Conservation (phyloP, 2,888 invertebrate species). For the Rotaria sp. region DNA sequence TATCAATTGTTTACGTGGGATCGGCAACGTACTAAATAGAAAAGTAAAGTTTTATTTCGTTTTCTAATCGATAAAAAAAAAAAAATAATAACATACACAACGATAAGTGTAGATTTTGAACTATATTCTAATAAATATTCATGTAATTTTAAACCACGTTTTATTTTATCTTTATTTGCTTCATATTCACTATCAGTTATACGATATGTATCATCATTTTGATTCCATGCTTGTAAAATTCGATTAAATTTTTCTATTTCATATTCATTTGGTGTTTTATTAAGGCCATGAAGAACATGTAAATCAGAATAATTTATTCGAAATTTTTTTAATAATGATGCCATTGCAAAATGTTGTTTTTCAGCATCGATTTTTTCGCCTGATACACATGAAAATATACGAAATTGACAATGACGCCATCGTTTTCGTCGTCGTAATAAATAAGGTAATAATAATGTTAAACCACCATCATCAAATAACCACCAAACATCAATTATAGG, state of each 20-base stretch:
- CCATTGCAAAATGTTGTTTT: constrained; percentile 62
- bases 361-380: not conserved
- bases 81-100: constrained; percentile 72
- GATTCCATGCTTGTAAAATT: constrained; percentile 3
- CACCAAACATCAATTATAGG: constrained; percentile 75
- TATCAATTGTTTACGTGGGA: constrained; percentile 33
- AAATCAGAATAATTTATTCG: constrained; percentile 73
- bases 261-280: not conserved
- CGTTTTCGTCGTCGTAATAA: constrained; percentile 70
- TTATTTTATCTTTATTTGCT: constrained; percentile 58
- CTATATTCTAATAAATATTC: constrained; percentile 78
- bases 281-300: constrained; percentile 28
- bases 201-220: constrained; percentile 4
- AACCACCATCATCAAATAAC: constrained; percentile 94
- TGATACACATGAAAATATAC: constrained; percentile 50
- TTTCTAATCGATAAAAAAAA: not conserved
- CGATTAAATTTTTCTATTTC: not conserved
- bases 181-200: not conserved
- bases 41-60: no score
- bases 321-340: constrained; percentile 86
- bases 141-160: constrained; percentile 77
- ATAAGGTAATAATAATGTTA: constrained; percentile 77
- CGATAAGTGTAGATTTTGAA: constrained; percentile 72
- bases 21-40: constrained; percentile 64
- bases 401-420: constrained; percentile 61